phyloP scores from a whole-genome alignment of 35 echinoderm and acorn worm genomes.

The Lytechinus variegatus region DNA sequence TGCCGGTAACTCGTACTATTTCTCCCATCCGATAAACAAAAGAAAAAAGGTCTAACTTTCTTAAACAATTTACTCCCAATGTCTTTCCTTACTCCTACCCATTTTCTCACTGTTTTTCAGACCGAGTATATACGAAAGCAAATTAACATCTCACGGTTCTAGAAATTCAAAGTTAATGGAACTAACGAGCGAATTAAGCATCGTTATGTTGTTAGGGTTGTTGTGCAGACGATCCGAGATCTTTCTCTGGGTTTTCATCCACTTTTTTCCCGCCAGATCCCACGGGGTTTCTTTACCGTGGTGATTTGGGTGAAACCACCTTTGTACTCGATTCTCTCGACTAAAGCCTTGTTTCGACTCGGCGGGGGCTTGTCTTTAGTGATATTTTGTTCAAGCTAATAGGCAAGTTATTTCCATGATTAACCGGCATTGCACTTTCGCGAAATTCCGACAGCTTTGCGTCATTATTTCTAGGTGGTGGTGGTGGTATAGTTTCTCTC shows the following conservation, averaged over 20 bases:
- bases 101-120: background rate
- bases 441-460: background rate
- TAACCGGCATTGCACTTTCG: background rate
- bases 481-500: background rate
- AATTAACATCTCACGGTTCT: slow-evolving; percentile 43
- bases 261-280: slow-evolving; percentile 26
- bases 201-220: slow-evolving; percentile 23
- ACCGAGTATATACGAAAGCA: background rate
- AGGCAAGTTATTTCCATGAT: slow-evolving; percentile 2
- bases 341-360: slow-evolving; percentile 3
- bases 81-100: background rate
- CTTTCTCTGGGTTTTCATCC: background rate
- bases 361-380: slow-evolving; percentile 6
- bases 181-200: slow-evolving; percentile 24
- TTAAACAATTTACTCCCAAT: background rate
- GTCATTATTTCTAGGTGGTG: background rate
- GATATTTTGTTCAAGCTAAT: background rate
- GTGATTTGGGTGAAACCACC: background rate
- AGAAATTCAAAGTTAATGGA: slow-evolving; percentile 5
- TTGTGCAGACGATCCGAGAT: background rate
- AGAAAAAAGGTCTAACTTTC: background rate
- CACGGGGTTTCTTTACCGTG: slow-evolving; percentile 12
- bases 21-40: background rate
- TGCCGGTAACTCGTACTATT: background rate
- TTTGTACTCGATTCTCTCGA: background rate